A percentile compares a stretch with the other conserved stretches of the same genome.
Evolutionary conservation across 2,888 invertebrate species (phyloP).

Genomic region (Neoascia interrupta): DNA sequence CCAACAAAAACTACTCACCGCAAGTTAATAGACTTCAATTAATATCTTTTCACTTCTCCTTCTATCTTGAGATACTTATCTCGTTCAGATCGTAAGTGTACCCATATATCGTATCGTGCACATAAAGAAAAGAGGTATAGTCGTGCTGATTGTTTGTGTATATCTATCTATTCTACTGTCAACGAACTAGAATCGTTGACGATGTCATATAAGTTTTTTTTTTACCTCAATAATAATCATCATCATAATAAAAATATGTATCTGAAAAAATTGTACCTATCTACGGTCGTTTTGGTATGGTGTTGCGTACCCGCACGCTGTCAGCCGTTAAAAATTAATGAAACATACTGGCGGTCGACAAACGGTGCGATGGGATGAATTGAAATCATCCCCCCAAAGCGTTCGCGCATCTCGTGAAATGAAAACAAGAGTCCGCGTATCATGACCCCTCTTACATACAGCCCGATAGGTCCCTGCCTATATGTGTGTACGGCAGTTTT

Average conservation of each 20-base stretch:
- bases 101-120: background rate
- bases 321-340: constrained; percentile 63
- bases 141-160: constrained; percentile 44
- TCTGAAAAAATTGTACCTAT: constrained; percentile 33
- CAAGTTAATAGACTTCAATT: constrained; percentile 70
- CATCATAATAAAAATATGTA: background rate
- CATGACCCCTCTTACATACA: constrained; percentile 61
- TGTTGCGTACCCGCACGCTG: constrained; percentile 63
- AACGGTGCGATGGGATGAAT: constrained; percentile 30
- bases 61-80: constrained; percentile 8
- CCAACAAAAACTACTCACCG: constrained; percentile 60
- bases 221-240: constrained; percentile 63
- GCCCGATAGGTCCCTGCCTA: background rate
- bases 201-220: constrained; percentile 68
- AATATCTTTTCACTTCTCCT: constrained; percentile 51
- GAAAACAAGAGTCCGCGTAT: constrained; percentile 69
- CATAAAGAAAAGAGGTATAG: background rate
- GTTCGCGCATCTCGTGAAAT: constrained; percentile 42
- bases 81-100: background rate
- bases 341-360: constrained; percentile 48
- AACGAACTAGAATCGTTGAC: constrained; percentile 68
- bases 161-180: constrained; percentile 41
- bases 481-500: constrained; percentile 22
- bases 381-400: constrained; percentile 53
- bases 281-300: constrained; percentile 36